Evolutionary conservation across 1,140 invertebrate species (phyloP).

Genomic region (Bombus breviceps): DNA sequence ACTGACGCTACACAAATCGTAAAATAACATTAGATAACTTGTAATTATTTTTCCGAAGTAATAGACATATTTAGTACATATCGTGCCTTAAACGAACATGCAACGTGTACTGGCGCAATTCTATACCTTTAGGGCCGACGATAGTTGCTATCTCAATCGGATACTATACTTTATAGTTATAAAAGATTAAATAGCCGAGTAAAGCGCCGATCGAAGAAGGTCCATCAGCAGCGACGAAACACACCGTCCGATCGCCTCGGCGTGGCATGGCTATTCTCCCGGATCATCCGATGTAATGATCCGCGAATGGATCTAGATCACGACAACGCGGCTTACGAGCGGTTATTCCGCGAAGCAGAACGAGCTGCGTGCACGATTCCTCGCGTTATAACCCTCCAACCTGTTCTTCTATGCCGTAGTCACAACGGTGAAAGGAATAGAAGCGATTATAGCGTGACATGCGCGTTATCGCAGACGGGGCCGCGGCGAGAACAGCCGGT

Average conservation of each 20-base stretch:
- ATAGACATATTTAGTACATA: no score
- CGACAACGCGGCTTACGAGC: slow-evolving; percentile 3
- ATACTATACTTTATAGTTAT: background rate
- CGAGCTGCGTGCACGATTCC: slow-evolving; percentile 15
- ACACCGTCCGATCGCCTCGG: background rate
- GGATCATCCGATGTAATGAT: slow-evolving; percentile 31
- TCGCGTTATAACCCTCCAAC: slow-evolving; percentile 15
- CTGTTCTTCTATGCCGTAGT: slow-evolving; percentile 49
- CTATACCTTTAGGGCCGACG: background rate
- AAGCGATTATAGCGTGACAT: slow-evolving; percentile 53
- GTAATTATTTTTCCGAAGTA: no score
- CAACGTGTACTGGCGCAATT: no score
- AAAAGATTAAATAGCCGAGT: background rate
- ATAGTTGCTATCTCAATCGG: background rate
- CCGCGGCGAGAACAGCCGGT: slow-evolving; percentile 46
- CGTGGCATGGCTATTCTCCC: background rate
- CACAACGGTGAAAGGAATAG: slow-evolving; percentile 67
- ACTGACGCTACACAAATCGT: no score
- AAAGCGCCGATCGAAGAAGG: no score
- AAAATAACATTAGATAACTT: no score
- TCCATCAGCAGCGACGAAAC: background rate
- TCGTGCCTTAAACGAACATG: background rate
- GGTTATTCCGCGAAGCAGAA: slow-evolving; percentile 29
- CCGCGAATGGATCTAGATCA: slow-evolving; percentile 31
- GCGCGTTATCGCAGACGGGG: slow-evolving; percentile 7